These are phyloP conservation scores for Falco novaeseelandiae DNA, from an alignment of 2,797 vertebrate species.

Conservation along the genomic window DNA sequence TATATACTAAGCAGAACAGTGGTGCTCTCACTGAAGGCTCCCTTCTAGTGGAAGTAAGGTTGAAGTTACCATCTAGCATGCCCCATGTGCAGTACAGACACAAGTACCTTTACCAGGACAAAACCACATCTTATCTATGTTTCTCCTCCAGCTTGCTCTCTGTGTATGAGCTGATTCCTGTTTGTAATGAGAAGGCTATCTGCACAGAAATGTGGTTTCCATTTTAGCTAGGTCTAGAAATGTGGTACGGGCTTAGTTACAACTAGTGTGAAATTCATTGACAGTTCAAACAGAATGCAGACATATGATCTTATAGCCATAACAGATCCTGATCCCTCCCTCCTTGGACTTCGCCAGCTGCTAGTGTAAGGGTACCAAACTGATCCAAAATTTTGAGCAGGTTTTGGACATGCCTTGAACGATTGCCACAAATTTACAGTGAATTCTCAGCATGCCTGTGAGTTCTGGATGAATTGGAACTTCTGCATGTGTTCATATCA, in stretches of 20 bases:
- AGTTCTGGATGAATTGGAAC: not conserved
- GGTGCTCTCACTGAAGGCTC: not conserved
- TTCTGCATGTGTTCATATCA: not conserved
- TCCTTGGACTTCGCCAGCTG: not conserved
- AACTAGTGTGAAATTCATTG: not conserved
- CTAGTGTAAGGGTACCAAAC: not conserved
- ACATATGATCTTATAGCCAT: not conserved
- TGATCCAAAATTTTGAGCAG: not conserved
- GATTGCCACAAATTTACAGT: not conserved
- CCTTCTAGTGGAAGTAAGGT: not conserved
- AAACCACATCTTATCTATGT: not conserved
- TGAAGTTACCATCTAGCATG: not conserved
- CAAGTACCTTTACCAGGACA: not conserved
- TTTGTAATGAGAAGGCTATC: not conserved
- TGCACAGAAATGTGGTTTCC: not conserved
- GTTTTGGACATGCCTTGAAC: not conserved
- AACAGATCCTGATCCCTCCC: not conserved
- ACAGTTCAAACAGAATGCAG: rapidly evolving
- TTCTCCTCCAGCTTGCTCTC: not conserved
- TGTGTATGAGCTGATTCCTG: not conserved
- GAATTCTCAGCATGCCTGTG: not conserved
- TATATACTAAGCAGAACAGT: not conserved
- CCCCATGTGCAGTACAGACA: not conserved
- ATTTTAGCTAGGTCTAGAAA: not conserved
- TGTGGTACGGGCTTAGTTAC: not conserved